Evolutionary conservation across 2,113 vertebrate genomes (phyloP).

Genomic region (Semnornis frantzii): DNA sequence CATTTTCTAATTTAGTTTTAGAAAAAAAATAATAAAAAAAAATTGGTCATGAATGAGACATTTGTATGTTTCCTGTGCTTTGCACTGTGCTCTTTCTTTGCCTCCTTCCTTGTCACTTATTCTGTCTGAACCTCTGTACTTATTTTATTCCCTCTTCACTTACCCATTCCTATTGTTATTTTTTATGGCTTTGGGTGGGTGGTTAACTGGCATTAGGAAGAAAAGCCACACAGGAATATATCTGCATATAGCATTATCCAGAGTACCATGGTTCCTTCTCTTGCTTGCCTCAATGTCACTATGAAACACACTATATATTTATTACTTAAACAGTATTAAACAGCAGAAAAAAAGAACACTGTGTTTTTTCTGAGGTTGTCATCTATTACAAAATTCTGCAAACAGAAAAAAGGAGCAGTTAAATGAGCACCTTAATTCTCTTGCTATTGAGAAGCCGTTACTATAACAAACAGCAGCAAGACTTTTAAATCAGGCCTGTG

Average conservation of each 20-base stretch:
- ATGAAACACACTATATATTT: slow-evolving; percentile 1
- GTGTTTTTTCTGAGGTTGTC: background rate
- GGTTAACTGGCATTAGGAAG: background rate
- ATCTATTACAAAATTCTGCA: slow-evolving; percentile 14
- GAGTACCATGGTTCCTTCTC: background rate
- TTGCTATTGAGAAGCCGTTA: slow-evolving; percentile 42
- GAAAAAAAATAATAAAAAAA: background rate
- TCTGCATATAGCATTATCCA: background rate
- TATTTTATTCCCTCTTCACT: background rate
- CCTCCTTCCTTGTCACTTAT: background rate
- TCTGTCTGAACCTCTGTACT: background rate
- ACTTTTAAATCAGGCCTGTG: slow-evolving; percentile 54
- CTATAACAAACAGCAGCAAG: slow-evolving; percentile 18
- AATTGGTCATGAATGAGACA: background rate
- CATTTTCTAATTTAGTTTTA: background rate
- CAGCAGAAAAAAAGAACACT: background rate
- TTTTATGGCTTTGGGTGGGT: slow-evolving; percentile 30
- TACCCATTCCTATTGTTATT: background rate
- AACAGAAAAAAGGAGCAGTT: slow-evolving; percentile 51
- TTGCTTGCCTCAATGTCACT: background rate
- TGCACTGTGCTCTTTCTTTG: background rate
- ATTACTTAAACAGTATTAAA: slow-evolving; percentile 20
- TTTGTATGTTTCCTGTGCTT: background rate
- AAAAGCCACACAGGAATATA: slow-evolving; percentile 19
- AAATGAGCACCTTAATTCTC: slow-evolving; percentile 27